Conservation (phyloP, 2,797 vertebrate species). For the Diglossa cyanea region DNA sequence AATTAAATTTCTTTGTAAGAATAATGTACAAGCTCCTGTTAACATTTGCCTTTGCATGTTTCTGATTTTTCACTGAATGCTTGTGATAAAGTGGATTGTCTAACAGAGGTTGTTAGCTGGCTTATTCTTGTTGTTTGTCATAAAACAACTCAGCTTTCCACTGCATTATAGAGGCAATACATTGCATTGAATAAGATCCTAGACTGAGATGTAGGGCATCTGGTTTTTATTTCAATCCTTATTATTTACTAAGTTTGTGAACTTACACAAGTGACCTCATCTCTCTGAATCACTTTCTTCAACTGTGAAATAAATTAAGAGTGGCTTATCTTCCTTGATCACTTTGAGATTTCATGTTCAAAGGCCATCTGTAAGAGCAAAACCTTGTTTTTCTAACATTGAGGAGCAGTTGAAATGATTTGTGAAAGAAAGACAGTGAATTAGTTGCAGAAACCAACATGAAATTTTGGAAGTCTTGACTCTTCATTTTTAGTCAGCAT, state of each 20-base stretch:
- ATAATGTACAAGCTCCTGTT: not conserved
- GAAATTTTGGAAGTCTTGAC: not conserved
- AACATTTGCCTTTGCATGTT: not conserved
- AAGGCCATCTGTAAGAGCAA: not conserved
- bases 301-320: conserved; percentile 11
- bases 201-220: not conserved
- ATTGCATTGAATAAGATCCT: not conserved
- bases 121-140: not conserved
- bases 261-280: conserved; percentile 13
- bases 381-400: conserved; percentile 7
- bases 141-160: not conserved
- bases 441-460: not conserved
- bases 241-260: conserved; percentile 31
- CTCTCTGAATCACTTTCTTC: conserved; percentile 26
- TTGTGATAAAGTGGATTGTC: not conserved
- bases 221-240: conserved; percentile 6
- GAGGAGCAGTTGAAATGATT: not conserved
- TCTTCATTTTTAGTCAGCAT: not conserved
- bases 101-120: not conserved
- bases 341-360: conserved; percentile 13
- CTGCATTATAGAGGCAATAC: not conserved
- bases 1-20: not conserved
- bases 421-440: not conserved
- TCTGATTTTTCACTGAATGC: not conserved
- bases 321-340: not conserved